Evolutionary conservation across 2,797 vertebrate genomes (phyloP).

Genomic region (Tapirus indicus): DNA sequence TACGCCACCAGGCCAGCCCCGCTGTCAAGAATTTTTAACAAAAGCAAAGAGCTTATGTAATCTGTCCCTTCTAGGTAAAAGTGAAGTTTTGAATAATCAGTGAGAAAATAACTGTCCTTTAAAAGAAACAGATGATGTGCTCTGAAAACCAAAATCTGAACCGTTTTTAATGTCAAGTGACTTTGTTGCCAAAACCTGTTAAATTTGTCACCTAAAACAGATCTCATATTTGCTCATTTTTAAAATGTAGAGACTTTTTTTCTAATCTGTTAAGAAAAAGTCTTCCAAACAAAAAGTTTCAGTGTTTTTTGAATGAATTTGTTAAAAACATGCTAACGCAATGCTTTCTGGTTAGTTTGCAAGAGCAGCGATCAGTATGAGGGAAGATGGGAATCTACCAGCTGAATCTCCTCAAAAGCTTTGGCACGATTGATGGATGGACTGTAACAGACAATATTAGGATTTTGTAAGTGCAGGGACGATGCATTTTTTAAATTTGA

Average conservation of each 20-base stretch:
- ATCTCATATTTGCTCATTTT: neutral
- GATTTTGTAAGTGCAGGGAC: neutral
- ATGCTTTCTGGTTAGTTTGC: neutral
- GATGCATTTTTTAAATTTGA: neutral
- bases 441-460: neutral
- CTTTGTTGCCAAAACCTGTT: neutral
- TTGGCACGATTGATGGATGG: neutral
- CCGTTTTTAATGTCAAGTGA: neutral
- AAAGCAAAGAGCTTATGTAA: neutral
- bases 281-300: neutral
- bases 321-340: neutral
- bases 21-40: neutral
- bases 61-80: neutral
- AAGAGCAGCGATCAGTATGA: rapidly evolving
- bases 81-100: neutral
- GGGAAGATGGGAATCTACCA: neutral
- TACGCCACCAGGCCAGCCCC: no score
- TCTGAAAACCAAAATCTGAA: neutral
- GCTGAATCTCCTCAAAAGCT: neutral
- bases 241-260: neutral
- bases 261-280: neutral
- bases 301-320: neutral
- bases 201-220: neutral
- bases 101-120: neutral
- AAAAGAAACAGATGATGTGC: rapidly evolving